Evolutionary conservation across 1,140 invertebrate genomes (phyloP).

Genomic region (Camponotus pennsylvanicus): DNA sequence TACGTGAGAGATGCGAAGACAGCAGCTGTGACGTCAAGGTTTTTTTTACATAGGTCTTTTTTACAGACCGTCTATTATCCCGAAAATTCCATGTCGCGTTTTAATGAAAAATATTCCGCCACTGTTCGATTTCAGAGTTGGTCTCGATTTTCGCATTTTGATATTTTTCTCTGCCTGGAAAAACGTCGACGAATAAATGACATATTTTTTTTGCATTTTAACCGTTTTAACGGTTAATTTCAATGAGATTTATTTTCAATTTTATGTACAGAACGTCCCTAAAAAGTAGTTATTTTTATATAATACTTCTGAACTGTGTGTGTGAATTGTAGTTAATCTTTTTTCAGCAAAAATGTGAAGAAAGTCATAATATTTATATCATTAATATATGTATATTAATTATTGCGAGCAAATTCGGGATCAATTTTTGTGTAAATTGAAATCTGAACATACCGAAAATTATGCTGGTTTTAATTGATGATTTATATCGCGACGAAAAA

Average conservation of each 20-base stretch:
- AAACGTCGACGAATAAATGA: conserved; percentile 25
- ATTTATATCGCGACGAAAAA: background rate
- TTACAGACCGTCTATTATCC: background rate
- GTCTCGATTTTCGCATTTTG: conserved; percentile 22
- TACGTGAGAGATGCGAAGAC: conserved; percentile 28
- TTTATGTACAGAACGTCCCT: background rate
- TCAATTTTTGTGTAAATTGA: background rate
- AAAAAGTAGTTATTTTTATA: background rate
- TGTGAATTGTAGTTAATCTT: background rate
- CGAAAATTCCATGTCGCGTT: background rate
- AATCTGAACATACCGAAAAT: background rate
- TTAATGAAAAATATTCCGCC: conserved; percentile 52
- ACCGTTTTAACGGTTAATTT: conserved; percentile 30
- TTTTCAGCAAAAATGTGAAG: background rate
- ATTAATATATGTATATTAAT: background rate
- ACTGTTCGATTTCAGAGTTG: background rate
- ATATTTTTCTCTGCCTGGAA: conserved; percentile 9
- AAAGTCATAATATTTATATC: background rate
- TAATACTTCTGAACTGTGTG: background rate
- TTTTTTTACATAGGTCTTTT: conserved; percentile 23
- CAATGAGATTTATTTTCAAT: background rate
- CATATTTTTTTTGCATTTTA: conserved; percentile 27
- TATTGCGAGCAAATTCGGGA: background rate
- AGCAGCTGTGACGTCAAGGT: conserved; percentile 19
- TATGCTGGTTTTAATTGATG: background rate